Evolutionary conservation across 1,140 invertebrate species (phyloP).

Genomic region (Manduca sexta): DNA sequence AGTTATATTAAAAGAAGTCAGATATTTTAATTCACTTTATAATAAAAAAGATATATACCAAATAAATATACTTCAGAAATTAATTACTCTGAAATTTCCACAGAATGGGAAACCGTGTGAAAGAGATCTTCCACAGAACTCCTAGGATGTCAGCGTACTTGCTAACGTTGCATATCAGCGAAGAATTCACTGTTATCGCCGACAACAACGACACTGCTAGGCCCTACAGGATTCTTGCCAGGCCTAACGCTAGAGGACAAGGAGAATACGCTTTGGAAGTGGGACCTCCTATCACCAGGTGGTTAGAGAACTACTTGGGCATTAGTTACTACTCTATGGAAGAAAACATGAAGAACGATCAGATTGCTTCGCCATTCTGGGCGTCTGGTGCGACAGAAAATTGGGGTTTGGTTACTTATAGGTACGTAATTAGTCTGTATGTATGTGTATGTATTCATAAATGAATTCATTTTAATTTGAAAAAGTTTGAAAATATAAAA

Average conservation of each 20-base stretch:
- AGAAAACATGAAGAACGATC: slow-evolving; percentile 73
- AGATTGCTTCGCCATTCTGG: slow-evolving; percentile 83
- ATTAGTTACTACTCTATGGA: slow-evolving; percentile 58
- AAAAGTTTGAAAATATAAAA: too few relatives aligned
- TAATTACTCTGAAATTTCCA: slow-evolving; percentile 16
- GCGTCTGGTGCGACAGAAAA: slow-evolving; percentile 82
- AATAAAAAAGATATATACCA: too few relatives aligned
- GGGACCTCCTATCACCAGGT: slow-evolving; percentile 59
- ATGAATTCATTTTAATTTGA: too few relatives aligned
- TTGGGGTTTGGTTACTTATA: slow-evolving; percentile 81
- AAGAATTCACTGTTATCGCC: slow-evolving; percentile 80
- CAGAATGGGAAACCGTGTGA: slow-evolving; percentile 41
- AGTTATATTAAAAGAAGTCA: too few relatives aligned
- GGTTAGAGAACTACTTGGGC: slow-evolving; percentile 55
- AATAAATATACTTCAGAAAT: too few relatives aligned
- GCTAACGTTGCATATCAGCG: slow-evolving; percentile 81
- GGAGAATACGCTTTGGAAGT: slow-evolving; percentile 75
- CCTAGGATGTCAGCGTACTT: slow-evolving; percentile 90
- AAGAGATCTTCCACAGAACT: slow-evolving; percentile 76
- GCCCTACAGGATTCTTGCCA: slow-evolving; percentile 80
- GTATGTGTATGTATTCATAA: too few relatives aligned
- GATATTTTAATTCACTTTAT: too few relatives aligned
- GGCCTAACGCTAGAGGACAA: slow-evolving; percentile 78
- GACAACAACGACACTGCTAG: slow-evolving; percentile 47
- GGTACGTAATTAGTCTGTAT: slow-evolving; percentile 21